Evolutionary conservation across 2,888 invertebrate genomes (phyloP), one percentile per base, ranked within the genome.

Genomic region (Drosophila anceps): DNA sequence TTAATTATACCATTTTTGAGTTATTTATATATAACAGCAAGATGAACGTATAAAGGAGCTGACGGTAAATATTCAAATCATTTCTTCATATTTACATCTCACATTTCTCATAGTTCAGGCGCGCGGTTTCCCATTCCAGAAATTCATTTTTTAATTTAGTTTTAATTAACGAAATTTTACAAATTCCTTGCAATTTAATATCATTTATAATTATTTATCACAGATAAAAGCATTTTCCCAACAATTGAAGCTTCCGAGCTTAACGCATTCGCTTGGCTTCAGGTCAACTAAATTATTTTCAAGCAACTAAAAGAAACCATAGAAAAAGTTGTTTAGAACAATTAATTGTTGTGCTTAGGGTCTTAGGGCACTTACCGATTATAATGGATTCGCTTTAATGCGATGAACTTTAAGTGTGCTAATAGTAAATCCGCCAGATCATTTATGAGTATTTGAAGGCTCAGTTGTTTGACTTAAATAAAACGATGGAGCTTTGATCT

Each of bases 331-430:
- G n/a, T n/a, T 24, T 12, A 4, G 27, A 37, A 37, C 27, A 27
- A 37, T 54, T 54, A 37, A 54, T 27, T 54, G 37, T 54, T 37
- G 12, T 24, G 53, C n/a, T 54, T 27, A n/a, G 2, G 27, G 12
- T 35, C 53, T 53, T 4, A n/a, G 3, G 24, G 24, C 53, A 37
- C n/a, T 27, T n/a, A 5, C 9, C n/a, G n/a, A 15, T 27, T 27
- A 37, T 29, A 37, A 24, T 27, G 12, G 50, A 50, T 27, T 37
- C 7, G n/a, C 27, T 50, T 50, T 4, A 50, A 48, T n/a, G 29
- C 31, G 18, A 10, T 18, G n/a, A 31, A 29, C 27, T 29, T 29
- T 48, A 10, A 46, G 5, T 27, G n/a, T 10, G 15, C 6, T 29
- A 6, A n/a, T 29, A 31, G 50, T 50, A 31, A 50, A 18, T 31